These are phyloP conservation scores for human DNA, from an alignment of 2,113 vertebrate species.

Conservation along the genomic window GRCh38 chr14:77638501-77639000, in stretches of 20 bases:
- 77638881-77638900: neutral
- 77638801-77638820: neutral
- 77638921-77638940: fast-evolving
- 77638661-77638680: neutral
- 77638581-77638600: neutral
- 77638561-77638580: neutral
- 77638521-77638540: neutral
- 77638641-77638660: neutral
- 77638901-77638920: neutral
- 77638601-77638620: neutral
- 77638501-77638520: neutral
- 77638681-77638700: neutral
- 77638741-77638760: neutral
- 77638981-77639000: neutral
- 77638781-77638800: neutral
- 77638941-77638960: neutral
- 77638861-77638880: neutral
- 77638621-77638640: neutral
- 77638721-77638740: neutral
- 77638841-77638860: neutral
- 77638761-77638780: neutral
- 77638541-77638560: neutral
- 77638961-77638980: neutral
- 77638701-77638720: neutral
- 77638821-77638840: neutral